These are phyloP conservation scores for Nymphicus hollandicus DNA, from an alignment of 2,113 vertebrate species.

Conservation along the genomic window DNA sequence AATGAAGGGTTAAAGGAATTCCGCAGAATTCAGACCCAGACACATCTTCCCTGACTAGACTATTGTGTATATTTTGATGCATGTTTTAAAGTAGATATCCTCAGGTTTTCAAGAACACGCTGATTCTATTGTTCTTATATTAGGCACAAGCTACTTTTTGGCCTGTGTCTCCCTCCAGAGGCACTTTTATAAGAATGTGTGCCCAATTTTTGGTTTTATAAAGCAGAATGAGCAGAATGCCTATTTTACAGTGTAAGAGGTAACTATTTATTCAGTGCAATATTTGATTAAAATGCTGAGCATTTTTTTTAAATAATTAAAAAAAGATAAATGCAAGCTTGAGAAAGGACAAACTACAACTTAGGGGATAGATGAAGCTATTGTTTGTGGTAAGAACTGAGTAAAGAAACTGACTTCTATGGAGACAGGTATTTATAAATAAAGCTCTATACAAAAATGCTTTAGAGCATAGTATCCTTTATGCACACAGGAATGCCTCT, in stretches of 20 bases:
- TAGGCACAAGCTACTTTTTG: conserved; percentile 59
- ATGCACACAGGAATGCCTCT: not conserved
- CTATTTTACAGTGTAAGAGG: not conserved
- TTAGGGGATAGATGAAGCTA: not conserved
- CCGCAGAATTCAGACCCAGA: not conserved
- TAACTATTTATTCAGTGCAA: not conserved
- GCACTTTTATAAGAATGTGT: conserved; percentile 41
- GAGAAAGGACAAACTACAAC: not conserved
- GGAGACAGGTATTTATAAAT: not conserved
- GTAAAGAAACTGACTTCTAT: not conserved
- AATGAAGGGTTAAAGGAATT: conserved; percentile 9
- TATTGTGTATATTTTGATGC: not conserved
- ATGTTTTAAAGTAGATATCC: not conserved
- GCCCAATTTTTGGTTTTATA: not conserved
- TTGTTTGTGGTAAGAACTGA: not conserved
- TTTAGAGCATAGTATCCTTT: not conserved
- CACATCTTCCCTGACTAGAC: not conserved
- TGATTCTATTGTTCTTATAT: not conserved
- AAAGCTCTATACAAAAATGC: not conserved
- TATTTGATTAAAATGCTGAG: not conserved
- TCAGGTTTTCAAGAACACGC: not conserved
- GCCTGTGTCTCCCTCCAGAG: conserved; percentile 81
- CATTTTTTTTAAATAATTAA: not conserved
- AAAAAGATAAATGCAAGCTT: not conserved
- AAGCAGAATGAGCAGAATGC: not conserved